Evolutionary conservation across 2,888 invertebrate genomes (phyloP).

Genomic region (Dicycla oo): DNA sequence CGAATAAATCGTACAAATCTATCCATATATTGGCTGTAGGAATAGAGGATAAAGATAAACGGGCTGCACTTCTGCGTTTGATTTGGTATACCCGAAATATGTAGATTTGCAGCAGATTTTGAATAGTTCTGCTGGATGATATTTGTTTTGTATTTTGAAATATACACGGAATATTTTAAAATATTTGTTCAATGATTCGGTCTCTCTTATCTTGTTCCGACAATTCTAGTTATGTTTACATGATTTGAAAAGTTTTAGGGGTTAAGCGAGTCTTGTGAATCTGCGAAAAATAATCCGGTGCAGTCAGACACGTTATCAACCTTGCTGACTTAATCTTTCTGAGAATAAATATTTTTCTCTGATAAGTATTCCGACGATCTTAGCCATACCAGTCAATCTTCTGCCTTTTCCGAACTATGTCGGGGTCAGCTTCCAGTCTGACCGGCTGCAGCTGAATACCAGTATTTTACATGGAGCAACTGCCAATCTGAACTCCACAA

Average conservation of each 20-base stretch:
- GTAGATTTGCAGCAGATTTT: constrained; percentile 8
- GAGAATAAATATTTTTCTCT: too few species aligned
- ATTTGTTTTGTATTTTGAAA: constrained; percentile 23
- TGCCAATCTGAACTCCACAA: too few species aligned
- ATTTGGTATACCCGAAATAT: constrained; percentile 14
- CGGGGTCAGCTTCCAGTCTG: too few species aligned
- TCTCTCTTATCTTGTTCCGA: neutral
- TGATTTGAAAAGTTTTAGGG: constrained; percentile 1
- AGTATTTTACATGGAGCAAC: too few species aligned
- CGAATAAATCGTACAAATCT: constrained; percentile 47
- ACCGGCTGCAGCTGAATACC: too few species aligned
- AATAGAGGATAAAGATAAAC: constrained; percentile 26
- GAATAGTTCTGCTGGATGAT: constrained; percentile 4
- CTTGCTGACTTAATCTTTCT: too few species aligned
- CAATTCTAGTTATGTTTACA: neutral
- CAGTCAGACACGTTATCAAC: too few species aligned
- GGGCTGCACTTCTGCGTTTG: constrained; percentile 17
- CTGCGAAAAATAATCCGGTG: too few species aligned
- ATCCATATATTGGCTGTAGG: constrained; percentile 23
- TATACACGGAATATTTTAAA: constrained; percentile 7
- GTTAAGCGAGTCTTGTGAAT: too few species aligned
- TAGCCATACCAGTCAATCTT: too few species aligned
- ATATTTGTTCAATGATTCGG: constrained; percentile 6
- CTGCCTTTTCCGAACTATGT: too few species aligned
- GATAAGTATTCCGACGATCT: too few species aligned